Percentiles rank a stretch among this genome's conserved stretches.
Conservation (phyloP, 2,113 vertebrate species). For the Stercorarius parasiticus region DNA sequence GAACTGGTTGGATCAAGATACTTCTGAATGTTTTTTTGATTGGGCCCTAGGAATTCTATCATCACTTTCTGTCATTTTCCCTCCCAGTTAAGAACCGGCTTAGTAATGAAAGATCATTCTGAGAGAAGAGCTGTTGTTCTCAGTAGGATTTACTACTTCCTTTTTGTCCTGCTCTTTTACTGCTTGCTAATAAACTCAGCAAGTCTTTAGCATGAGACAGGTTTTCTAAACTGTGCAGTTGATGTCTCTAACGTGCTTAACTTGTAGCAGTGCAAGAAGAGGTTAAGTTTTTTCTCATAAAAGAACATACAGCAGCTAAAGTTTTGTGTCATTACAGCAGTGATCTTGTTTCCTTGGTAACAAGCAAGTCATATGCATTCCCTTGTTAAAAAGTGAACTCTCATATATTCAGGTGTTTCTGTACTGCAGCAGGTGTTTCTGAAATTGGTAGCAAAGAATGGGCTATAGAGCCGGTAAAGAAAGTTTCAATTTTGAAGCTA, state of each 20-base stretch:
- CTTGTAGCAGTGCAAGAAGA: background rate
- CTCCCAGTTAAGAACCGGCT: background rate
- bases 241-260: background rate
- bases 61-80: background rate
- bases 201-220: background rate
- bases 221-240: background rate
- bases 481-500: background rate
- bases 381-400: constrained; percentile 15
- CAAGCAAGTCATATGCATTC: constrained; percentile 9
- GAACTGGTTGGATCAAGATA: background rate
- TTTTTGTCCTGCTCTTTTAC: background rate
- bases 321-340: constrained; percentile 31
- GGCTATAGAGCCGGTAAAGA: background rate
- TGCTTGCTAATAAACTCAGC: background rate
- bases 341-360: constrained; percentile 53
- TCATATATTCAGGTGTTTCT: background rate
- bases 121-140: background rate
- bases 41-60: background rate
- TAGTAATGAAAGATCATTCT: background rate
- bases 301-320: background rate
- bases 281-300: constrained; percentile 14
- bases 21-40: background rate
- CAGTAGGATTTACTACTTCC: background rate
- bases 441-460: background rate
- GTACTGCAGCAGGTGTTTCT: constrained; percentile 36